Conservation (phyloP, 2,113 vertebrate genomes). For the Ictalurus furcatus region DNA sequence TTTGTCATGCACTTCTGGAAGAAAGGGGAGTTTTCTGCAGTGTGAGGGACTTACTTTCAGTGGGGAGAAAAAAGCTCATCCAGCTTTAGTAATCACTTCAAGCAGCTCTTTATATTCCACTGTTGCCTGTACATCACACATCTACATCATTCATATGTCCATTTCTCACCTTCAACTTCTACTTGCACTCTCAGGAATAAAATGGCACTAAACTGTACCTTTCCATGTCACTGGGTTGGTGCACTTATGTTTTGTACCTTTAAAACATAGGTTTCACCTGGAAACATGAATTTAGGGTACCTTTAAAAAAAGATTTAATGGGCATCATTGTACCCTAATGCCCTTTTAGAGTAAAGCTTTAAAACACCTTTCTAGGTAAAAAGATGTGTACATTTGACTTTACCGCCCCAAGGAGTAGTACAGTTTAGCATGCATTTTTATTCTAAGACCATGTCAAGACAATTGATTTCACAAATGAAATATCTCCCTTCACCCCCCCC, state of each 20-base stretch:
- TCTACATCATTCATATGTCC: constrained; percentile 59
- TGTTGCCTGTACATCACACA: constrained; percentile 20
- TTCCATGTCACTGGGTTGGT: background rate
- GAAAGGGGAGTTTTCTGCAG: no score
- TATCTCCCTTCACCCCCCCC: no score
- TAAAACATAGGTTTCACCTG: background rate
- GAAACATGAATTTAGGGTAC: background rate
- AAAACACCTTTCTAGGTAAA: background rate
- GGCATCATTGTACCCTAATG: background rate
- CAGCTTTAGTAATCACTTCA: no score
- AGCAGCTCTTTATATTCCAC: no score
- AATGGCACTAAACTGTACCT: background rate
- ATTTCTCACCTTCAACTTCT: constrained; percentile 63
- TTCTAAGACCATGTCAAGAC: background rate
- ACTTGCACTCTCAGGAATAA: constrained; percentile 52
- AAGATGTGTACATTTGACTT: background rate
- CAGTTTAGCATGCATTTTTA: background rate
- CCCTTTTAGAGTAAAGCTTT: background rate
- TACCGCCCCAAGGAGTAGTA: background rate
- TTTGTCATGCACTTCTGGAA: no score
- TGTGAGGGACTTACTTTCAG: no score
- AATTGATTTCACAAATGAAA: no score
- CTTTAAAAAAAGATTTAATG: background rate
- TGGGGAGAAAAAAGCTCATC: no score
- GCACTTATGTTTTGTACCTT: background rate